These are phyloP conservation scores for Euura lappo DNA, from an alignment of 1,140 invertebrate species.

Conservation along the genomic window DNA sequence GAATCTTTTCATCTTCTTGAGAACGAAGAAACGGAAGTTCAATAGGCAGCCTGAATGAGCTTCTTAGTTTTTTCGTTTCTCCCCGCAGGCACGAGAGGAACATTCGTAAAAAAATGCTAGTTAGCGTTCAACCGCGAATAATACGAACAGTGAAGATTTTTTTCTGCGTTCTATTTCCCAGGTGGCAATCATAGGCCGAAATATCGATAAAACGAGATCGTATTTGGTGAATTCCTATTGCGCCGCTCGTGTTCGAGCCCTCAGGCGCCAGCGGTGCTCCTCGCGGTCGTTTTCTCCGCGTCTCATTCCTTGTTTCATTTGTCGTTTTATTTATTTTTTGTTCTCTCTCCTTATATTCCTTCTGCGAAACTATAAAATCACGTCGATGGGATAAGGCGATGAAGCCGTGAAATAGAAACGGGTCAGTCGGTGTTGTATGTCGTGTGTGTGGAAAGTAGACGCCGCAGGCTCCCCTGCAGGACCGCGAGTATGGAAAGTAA, in stretches of 20 bases:
- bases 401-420: not conserved
- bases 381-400: constrained; percentile 3
- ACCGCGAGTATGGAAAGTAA: constrained; percentile 9
- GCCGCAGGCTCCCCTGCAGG: constrained; percentile 6
- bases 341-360: not conserved
- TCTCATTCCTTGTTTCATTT: not conserved
- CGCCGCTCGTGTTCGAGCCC: not conserved
- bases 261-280: not conserved
- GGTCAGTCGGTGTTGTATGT: not conserved
- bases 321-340: not conserved
- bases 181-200: too few relatives aligned
- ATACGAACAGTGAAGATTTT: not conserved
- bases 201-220: too few relatives aligned
- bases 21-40: too few relatives aligned
- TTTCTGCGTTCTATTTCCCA: too few relatives aligned
- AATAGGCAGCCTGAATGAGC: too few relatives aligned
- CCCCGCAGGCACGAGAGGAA: too few relatives aligned
- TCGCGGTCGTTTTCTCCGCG: not conserved
- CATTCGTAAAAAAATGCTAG: not conserved
- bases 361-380: not conserved
- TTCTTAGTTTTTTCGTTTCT: too few relatives aligned
- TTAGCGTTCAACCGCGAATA: not conserved
- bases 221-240: not conserved
- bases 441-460: not conserved
- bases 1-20: too few relatives aligned